Conservation (phyloP, 1,140 invertebrate species). For the Diorhabda sublineata region DNA sequence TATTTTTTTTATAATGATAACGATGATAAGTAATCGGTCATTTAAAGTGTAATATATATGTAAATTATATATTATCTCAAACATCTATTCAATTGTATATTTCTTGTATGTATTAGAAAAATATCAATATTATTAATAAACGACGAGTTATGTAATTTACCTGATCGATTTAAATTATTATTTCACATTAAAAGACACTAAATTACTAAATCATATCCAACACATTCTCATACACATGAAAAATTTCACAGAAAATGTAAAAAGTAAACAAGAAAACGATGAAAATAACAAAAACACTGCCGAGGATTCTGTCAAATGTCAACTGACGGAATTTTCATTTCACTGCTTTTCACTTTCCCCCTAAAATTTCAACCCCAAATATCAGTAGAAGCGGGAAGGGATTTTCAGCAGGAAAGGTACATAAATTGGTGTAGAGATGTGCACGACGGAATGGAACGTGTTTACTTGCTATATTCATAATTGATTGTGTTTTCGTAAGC, state of each 20-base stretch:
- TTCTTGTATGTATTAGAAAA: background rate
- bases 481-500: too few relatives aligned
- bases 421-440: background rate
- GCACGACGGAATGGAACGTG: too few relatives aligned
- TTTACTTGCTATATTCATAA: too few relatives aligned
- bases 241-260: constrained; percentile 7
- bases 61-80: background rate
- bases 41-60: background rate
- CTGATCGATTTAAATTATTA: background rate
- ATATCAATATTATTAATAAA: background rate
- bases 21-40: background rate
- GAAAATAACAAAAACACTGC: constrained; percentile 21
- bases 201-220: constrained; percentile 1
- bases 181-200: background rate
- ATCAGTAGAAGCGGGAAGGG: background rate
- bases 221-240: background rate
- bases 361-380: constrained; percentile 11
- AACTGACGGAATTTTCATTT: constrained; percentile 13
- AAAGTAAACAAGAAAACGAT: constrained; percentile 7
- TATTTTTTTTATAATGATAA: background rate
- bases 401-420: background rate
- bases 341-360: constrained; percentile 15
- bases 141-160: background rate
- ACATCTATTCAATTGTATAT: background rate
- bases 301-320: constrained; percentile 8